These are phyloP conservation scores for Pogonocichla stellata DNA, from an alignment of 2,113 vertebrate genomes.

Conservation along the genomic window DNA sequence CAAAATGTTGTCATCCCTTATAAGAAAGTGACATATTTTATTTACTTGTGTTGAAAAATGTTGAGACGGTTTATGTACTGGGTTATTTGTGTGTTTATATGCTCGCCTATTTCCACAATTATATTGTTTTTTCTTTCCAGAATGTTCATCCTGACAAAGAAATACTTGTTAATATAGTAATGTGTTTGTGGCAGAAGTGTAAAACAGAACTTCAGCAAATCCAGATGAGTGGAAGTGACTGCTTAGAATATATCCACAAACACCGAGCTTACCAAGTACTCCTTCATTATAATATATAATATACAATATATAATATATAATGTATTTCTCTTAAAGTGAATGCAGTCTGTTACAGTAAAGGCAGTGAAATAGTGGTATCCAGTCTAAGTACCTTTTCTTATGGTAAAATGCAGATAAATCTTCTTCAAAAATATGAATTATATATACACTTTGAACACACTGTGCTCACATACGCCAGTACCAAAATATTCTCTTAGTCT, in stretches of 20 bases:
- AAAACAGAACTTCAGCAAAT: conserved; percentile 75
- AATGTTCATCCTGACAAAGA: conserved; percentile 78
- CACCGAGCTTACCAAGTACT: conserved; percentile 77
- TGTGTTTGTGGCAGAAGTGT: conserved; percentile 86
- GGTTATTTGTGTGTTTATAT: neutral
- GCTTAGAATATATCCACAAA: conserved; percentile 62
- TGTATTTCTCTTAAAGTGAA: neutral
- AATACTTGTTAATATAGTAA: conserved; percentile 78
- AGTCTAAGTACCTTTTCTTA: neutral
- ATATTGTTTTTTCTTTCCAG: conserved; percentile 63
- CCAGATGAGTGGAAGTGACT: conserved; percentile 58
- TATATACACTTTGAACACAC: neutral
- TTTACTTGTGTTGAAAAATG: neutral
- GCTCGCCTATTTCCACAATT: neutral
- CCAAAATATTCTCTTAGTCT: neutral
- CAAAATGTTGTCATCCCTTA: neutral
- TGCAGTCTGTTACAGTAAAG: neutral
- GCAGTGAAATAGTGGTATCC: neutral
- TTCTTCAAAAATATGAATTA: neutral
- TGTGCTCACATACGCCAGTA: neutral
- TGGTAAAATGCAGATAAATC: neutral
- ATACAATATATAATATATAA: too few species aligned
- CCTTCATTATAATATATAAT: neutral
- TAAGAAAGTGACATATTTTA: neutral
- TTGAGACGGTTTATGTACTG: neutral